Evolutionary conservation across 1,140 invertebrate genomes (phyloP), one percentile per base, ranked within the genome.

Genomic region (Drosophila trapezifrons): DNA sequence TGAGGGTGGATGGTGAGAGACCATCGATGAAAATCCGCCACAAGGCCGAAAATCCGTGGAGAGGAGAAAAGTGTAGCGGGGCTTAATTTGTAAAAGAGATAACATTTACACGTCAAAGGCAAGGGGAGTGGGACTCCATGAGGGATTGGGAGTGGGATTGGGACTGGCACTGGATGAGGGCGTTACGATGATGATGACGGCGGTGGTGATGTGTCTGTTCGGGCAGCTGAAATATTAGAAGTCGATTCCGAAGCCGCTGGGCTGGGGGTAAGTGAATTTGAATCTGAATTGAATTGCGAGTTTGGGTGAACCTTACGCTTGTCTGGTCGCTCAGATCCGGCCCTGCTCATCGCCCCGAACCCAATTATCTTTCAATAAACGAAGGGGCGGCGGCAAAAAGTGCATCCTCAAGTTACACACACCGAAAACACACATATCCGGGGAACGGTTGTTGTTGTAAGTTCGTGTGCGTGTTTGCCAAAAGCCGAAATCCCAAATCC

Each of bases 311-410:
- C 74, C 82, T 90, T 82, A 81, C 79, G 86, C 78, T 67, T 90
- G 86, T 78, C 86, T 90, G 75, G 46, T 69, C 35, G 63, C 56
- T 64, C 25, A 20, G 42, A 37, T 40, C 18, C 65, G 55, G 67
- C 67, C 67, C 67, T 25, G 35, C 67, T 71, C 67, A 71, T 47
- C 42, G 35, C 32, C 32, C 65, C 67, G 79, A 90, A 89, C 83
- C 89, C 89, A 91, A 91, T 91, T 91, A 91, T 91, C 83, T 89
- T 85, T 82, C 84, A 89, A 91, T 91, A 90, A 89, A 76, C 51
- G 51, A 54, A 76, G 81, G 78, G 70, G 54, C 83, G 73, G 66
- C 69, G 45, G 38, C 58, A 62, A 82, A 90, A 78, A 83, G 77
- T 91, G 80, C 80, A 91, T 91, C 86, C 81, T 90, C 89, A 91